phyloP scores from a whole-genome alignment of 2,888 invertebrate genomes.

The Trachelus stipa region DNA sequence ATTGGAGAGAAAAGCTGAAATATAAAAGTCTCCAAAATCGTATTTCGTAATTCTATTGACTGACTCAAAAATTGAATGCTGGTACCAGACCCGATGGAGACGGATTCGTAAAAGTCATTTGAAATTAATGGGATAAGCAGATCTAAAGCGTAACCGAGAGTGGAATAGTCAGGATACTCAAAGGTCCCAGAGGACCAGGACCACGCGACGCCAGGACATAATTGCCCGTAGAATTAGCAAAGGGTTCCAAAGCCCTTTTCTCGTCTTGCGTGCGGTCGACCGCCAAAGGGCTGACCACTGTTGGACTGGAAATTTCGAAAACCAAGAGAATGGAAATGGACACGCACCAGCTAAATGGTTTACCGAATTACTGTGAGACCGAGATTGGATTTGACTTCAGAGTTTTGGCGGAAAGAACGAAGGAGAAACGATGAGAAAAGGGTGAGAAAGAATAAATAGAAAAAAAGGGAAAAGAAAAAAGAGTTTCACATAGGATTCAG shows the following conservation, averaged over 20 bases:
- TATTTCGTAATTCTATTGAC: not conserved
- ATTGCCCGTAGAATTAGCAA: conserved; percentile 58
- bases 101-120: not conserved
- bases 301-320: conserved; percentile 42
- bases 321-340: conserved; percentile 51
- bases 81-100: not conserved
- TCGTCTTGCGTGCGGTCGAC: conserved; percentile 51
- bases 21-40: not conserved
- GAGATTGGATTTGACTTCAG: conserved; percentile 56
- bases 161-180: not conserved
- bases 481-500: conserved; percentile 4
- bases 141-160: not conserved
- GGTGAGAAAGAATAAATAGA: not conserved
- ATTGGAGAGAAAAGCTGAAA: not conserved
- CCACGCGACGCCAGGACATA: conserved; percentile 45
- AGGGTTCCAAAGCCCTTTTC: conserved; percentile 39
- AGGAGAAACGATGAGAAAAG: conserved; percentile 4
- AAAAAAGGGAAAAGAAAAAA: conserved; percentile 6
- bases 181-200: conserved; percentile 27
- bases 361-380: conserved; percentile 49
- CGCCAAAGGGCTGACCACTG: conserved; percentile 32
- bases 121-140: not conserved
- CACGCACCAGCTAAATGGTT: conserved; percentile 53
- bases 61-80: not conserved
- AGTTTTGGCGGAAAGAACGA: conserved; percentile 18